Conservation (phyloP, 2,797 vertebrate species). For the Acanthis flammea region DNA sequence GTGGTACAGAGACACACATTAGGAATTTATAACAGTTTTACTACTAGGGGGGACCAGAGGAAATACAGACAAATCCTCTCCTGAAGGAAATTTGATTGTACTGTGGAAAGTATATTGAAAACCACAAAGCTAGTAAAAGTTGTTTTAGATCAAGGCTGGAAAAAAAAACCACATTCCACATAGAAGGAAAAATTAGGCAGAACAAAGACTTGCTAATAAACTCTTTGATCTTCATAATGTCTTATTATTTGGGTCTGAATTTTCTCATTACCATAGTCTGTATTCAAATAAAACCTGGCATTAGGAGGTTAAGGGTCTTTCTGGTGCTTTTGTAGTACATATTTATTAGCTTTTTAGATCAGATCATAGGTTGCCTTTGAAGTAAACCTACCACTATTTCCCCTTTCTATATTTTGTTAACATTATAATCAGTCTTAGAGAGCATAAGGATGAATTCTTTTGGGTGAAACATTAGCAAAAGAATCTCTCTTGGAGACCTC, state of each 20-base stretch:
- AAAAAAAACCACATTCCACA: not conserved
- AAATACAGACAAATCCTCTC: not conserved
- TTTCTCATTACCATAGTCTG: not conserved
- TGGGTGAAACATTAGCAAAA: not conserved
- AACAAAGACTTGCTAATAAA: not conserved
- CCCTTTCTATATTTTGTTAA: not conserved
- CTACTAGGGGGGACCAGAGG: not conserved
- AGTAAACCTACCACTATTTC: not conserved
- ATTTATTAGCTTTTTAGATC: not conserved
- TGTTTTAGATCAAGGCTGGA: not conserved
- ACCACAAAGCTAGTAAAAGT: not conserved
- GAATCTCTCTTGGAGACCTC: not conserved
- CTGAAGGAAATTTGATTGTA: not conserved
- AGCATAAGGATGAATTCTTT: not conserved
- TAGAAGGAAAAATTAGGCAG: not conserved
- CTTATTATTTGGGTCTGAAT: not conserved
- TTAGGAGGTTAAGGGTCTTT: not conserved
- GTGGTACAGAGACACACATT: not conserved
- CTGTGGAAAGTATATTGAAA: not conserved
- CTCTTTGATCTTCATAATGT: not conserved
- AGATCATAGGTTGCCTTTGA: not conserved
- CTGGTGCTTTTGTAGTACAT: not conserved
- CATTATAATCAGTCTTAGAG: not conserved
- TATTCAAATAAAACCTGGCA: not conserved
- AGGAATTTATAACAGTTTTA: not conserved